phyloP scores from a whole-genome alignment of 2,113 vertebrate genomes.

The Leptobrachium ailaonicum region DNA sequence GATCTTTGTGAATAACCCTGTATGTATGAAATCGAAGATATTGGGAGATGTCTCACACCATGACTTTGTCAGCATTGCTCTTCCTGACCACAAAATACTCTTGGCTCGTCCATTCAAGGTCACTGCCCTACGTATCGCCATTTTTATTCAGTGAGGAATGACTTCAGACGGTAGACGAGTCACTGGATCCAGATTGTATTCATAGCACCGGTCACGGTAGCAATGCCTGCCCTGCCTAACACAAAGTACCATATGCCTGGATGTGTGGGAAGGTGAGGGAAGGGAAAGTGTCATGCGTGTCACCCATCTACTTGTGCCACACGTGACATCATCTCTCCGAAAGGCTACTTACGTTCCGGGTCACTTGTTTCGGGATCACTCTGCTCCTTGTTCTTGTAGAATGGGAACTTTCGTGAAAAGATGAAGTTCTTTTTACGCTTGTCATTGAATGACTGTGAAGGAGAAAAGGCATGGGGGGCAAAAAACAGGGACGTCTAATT shows the following conservation, averaged over 20 bases:
- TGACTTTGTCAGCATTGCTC: too few species aligned
- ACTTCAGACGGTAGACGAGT: conserved; percentile 34
- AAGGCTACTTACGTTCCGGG: conserved; percentile 93
- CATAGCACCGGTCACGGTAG: conserved; percentile 75
- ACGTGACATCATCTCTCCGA: conserved; percentile 68
- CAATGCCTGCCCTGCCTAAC: conserved; percentile 72
- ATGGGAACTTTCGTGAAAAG: conserved; percentile 99
- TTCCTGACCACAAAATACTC: background rate
- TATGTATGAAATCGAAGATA: too few species aligned
- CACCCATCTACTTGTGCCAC: conserved; percentile 68
- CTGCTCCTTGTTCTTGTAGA: conserved; percentile 99
- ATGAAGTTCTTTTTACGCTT: conserved; percentile 99
- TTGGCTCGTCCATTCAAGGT: conserved; percentile 33
- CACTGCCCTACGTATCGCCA: conserved; percentile 24
- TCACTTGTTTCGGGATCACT: conserved; percentile 96
- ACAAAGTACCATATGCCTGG: conserved; percentile 60
- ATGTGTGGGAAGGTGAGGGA: conserved; percentile 58
- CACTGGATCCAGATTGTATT: conserved; percentile 75
- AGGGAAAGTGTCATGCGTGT: conserved; percentile 64
- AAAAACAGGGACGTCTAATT: conserved; percentile 91
- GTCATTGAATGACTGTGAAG: conserved; percentile 99
- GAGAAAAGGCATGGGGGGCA: conserved; percentile 95
- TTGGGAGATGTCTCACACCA: too few species aligned
- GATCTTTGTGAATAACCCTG: too few species aligned
- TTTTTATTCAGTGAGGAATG: background rate